A percentile compares a stretch with the other conserved stretches of the same genome.
Conservation (phyloP, 2,113 vertebrate genomes). For the Leiothrix lutea region DNA sequence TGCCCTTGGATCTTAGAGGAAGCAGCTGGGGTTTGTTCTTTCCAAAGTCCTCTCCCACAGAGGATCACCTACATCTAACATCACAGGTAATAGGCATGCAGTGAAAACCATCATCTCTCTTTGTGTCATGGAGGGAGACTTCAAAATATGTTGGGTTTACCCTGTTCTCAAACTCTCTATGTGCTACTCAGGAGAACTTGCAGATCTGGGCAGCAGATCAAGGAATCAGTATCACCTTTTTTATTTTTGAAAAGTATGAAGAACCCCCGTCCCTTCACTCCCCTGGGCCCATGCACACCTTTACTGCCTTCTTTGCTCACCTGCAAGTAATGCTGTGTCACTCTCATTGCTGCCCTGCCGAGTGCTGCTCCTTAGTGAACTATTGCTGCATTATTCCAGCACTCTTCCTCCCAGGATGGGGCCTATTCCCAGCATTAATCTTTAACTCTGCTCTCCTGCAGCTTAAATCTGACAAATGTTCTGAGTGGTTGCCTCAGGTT, state of each 20-base stretch:
- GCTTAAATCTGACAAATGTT: neutral
- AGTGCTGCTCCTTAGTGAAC: neutral
- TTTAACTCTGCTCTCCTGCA: neutral
- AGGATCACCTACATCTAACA: neutral
- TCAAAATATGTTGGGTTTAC: neutral
- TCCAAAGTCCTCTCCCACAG: neutral
- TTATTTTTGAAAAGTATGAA: neutral
- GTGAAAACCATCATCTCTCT: neutral
- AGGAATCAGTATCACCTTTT: neutral
- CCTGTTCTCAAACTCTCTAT: neutral
- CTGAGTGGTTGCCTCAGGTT: neutral
- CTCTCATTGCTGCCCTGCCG: neutral
- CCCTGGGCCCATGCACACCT: neutral
- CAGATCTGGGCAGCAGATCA: neutral
- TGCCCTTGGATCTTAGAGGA: neutral
- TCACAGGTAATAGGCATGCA: accelerated
- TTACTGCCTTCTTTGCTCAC: neutral
- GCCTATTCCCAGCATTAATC: neutral
- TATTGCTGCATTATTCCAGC: neutral
- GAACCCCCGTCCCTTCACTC: neutral
- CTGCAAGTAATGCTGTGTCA: neutral
- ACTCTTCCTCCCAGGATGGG: neutral
- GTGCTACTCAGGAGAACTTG: neutral
- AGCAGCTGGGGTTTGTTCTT: neutral
- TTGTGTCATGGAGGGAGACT: accelerated